Percentiles rank a stretch among this genome's conserved stretches.
These are phyloP conservation scores for Daboia siamensis DNA, from an alignment of 2,113 vertebrate species.

Conservation along the genomic window DNA sequence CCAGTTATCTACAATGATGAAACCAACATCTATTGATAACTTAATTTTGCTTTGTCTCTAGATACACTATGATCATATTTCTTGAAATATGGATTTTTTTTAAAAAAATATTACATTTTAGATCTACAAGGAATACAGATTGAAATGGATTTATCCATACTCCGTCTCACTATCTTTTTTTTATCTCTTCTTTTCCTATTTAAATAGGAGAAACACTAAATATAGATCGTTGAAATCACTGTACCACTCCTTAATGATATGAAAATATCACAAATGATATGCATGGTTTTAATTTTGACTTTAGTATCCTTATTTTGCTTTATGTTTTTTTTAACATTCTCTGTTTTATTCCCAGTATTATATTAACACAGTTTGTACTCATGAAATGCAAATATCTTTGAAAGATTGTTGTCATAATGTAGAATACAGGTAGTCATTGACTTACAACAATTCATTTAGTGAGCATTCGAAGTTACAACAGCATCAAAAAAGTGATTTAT, in stretches of 20 bases:
- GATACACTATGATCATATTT: background rate
- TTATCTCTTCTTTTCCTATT: background rate
- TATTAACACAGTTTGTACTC: background rate
- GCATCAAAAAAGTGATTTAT: background rate
- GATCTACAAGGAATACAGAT: background rate
- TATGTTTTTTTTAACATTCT: background rate
- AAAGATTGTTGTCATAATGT: background rate
- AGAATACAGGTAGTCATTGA: background rate
- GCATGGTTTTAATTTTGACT: background rate
- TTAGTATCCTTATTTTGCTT: background rate
- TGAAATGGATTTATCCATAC: background rate
- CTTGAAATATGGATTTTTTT: background rate
- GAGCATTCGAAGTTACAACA: background rate
- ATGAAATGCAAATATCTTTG: background rate
- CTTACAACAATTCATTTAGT: background rate
- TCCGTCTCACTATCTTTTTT: background rate
- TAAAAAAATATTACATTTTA: background rate
- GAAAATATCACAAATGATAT: background rate
- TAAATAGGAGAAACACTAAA: background rate
- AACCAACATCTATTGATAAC: slow-evolving; percentile 22
- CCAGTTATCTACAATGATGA: background rate
- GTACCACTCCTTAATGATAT: background rate
- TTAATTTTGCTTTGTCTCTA: slow-evolving; percentile 4
- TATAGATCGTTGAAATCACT: background rate
- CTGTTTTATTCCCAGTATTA: background rate